Conservation (phyloP, 2,888 invertebrate genomes). For the Folsomia candida region DNA sequence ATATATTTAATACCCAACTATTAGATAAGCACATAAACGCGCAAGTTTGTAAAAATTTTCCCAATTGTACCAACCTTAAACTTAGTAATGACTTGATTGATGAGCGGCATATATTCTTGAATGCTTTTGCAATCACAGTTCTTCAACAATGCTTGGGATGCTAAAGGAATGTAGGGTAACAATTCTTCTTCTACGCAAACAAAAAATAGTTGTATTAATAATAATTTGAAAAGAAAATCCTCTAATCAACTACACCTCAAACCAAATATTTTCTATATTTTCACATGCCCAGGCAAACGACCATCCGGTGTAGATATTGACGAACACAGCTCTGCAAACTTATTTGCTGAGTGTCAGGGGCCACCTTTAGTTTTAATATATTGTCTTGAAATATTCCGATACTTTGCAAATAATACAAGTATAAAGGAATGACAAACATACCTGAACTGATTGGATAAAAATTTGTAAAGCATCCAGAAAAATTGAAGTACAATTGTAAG, state of each 20-base stretch:
- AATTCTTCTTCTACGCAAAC: constrained; percentile 60
- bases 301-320: constrained; percentile 61
- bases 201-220: too few relatives aligned
- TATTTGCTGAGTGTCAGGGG: constrained; percentile 29
- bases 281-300: too few relatives aligned
- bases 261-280: too few relatives aligned
- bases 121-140: constrained; percentile 51
- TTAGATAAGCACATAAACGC: background rate
- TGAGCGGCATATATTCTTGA: constrained; percentile 60
- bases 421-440: constrained; percentile 39
- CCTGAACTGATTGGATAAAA: constrained; percentile 58
- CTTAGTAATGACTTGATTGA: constrained; percentile 61
- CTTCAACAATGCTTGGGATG: constrained; percentile 57
- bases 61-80: constrained; percentile 58
- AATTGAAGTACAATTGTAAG: constrained; percentile 57
- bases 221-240: too few relatives aligned
- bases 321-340: constrained; percentile 57
- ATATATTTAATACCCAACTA: constrained; percentile 7
- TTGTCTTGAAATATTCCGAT: too few relatives aligned
- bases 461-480: constrained; percentile 58
- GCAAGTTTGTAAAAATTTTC: too few relatives aligned
- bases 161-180: constrained; percentile 58
- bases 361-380: background rate
- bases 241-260: too few relatives aligned
- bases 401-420: too few relatives aligned